Percentiles rank a stretch among this genome's conserved stretches.
Conservation (phyloP, 53 echinoderm and acorn worm genomes). For the Echinometra lucunter region DNA sequence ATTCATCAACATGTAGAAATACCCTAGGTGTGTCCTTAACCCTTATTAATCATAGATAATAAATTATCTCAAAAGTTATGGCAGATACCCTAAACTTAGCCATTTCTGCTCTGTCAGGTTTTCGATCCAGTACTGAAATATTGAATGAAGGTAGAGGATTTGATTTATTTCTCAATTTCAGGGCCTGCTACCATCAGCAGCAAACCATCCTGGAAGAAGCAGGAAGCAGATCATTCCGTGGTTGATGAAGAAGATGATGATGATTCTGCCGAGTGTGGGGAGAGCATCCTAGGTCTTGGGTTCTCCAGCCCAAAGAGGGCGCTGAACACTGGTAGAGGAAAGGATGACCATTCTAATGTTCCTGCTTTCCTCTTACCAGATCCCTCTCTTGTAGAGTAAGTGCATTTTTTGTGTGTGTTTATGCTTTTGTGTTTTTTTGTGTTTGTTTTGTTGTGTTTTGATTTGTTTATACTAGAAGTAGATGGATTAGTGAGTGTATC, state of each 20-base stretch:
- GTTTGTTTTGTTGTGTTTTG: too few relatives aligned
- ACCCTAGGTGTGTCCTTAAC: too few relatives aligned
- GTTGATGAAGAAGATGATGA: constrained; percentile 53
- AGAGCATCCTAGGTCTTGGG: constrained; percentile 80
- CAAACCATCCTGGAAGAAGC: constrained; percentile 85
- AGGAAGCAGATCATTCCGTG: background rate
- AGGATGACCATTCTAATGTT: background rate
- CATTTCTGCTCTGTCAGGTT: too few relatives aligned
- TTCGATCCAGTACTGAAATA: background rate
- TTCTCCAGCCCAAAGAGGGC: constrained; percentile 62
- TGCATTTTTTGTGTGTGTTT: background rate
- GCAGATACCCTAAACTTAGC: background rate
- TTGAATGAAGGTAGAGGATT: background rate
- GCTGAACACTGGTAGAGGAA: background rate
- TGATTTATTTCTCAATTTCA: background rate
- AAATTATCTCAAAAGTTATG: too few relatives aligned
- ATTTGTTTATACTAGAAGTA: too few relatives aligned
- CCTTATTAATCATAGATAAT: too few relatives aligned
- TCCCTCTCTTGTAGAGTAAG: constrained; percentile 80
- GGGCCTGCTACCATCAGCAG: constrained; percentile 91
- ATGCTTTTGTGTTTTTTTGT: too few relatives aligned
- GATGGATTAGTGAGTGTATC: too few relatives aligned
- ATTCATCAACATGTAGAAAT: too few relatives aligned
- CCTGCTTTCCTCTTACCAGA: constrained; percentile 82
- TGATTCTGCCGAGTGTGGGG: constrained; percentile 69